Conservation (phyloP, 1,140 invertebrate species). For the Papilio helenus region DNA sequence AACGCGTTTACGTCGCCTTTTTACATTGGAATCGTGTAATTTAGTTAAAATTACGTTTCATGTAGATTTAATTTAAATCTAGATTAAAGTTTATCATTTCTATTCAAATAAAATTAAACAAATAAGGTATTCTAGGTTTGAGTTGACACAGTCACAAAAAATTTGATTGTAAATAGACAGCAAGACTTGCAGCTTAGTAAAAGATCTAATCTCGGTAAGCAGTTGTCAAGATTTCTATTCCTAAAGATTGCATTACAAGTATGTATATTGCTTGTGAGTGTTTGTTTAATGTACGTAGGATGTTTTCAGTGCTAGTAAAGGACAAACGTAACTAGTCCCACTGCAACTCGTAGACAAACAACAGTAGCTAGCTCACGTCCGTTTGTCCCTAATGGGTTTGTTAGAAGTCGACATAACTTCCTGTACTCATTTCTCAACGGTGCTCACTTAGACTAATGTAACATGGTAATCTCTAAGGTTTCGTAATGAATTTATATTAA, state of each 20-base stretch:
- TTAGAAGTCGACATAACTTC: conserved; percentile 21
- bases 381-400: conserved; percentile 20
- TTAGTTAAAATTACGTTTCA: neutral
- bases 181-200: neutral
- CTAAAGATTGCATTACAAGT: neutral
- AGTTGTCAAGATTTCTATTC: neutral
- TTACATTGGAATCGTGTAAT: conserved; percentile 9
- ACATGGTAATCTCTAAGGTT: neutral
- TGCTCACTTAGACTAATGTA: conserved; percentile 19
- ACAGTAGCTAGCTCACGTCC: conserved; percentile 9
- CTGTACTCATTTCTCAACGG: conserved; percentile 9
- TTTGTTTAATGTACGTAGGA: neutral
- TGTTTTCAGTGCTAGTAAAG: neutral
- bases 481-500: neutral
- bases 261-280: neutral
- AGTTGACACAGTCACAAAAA: neutral
- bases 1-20: conserved; percentile 9
- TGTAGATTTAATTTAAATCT: neutral
- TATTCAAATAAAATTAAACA: too few species aligned
- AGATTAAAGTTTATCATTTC: neutral
- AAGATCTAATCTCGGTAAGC: neutral
- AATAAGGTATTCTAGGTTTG: neutral
- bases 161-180: neutral
- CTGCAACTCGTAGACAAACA: conserved; percentile 6
- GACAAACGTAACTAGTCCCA: neutral